phyloP scores from a whole-genome alignment of 2,113 vertebrate genomes.

The Bolborhynchus lineola region DNA sequence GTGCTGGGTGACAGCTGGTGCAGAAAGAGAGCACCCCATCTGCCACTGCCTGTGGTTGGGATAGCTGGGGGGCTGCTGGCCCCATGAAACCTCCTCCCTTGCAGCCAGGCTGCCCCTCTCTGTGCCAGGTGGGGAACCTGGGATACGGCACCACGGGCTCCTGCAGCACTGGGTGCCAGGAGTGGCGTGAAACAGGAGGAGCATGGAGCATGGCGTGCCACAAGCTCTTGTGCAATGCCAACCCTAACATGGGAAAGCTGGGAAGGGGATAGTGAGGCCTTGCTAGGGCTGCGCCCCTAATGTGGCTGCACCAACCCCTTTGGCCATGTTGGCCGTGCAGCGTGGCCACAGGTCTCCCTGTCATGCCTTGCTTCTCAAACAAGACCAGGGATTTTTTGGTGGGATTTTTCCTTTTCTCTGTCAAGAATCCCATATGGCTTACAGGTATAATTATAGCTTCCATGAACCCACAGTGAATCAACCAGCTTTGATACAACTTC shows the following conservation, averaged over 20 bases:
- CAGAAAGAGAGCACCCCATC: accelerated
- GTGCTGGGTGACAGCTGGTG: neutral
- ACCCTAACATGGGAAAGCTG: accelerated
- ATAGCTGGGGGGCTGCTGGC: neutral
- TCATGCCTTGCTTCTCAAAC: accelerated
- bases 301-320: accelerated
- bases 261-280: neutral
- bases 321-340: accelerated
- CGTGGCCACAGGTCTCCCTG: accelerated
- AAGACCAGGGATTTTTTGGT: neutral
- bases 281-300: neutral
- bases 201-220: accelerated
- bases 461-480: neutral
- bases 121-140: accelerated
- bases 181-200: neutral
- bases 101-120: neutral
- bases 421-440: neutral
- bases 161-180: accelerated
- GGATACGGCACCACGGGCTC: accelerated
- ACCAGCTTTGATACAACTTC: neutral
- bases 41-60: neutral
- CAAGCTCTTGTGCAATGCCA: neutral
- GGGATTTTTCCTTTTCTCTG: neutral
- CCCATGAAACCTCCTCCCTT: neutral
- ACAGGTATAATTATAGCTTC: neutral